phyloP scores from a whole-genome alignment of 2,888 invertebrate genomes.

The Nineta flava region DNA sequence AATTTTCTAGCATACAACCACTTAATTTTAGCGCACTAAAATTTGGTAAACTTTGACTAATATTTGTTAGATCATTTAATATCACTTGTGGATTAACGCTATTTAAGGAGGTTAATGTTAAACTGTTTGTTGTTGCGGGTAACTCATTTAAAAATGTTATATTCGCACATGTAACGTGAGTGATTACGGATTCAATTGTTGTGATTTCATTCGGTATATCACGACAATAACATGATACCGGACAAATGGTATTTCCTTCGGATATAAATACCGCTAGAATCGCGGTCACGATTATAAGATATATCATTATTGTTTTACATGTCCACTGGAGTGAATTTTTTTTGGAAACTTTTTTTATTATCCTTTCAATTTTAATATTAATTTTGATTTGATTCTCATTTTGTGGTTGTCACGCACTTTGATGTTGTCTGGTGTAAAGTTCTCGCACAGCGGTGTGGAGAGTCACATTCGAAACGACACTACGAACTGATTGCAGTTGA shows the following conservation, averaged over 20 bases:
- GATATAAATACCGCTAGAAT: constrained; percentile 20
- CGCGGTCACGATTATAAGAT: constrained; percentile 20
- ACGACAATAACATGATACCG: constrained; percentile 21
- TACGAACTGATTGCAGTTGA: too few relatives aligned
- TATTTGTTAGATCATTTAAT: constrained; percentile 13
- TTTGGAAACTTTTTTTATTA: not conserved
- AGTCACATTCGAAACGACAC: too few relatives aligned
- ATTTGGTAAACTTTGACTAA: constrained; percentile 9
- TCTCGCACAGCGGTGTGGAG: too few relatives aligned
- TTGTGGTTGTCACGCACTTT: too few relatives aligned
- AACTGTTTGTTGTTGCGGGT: constrained; percentile 9
- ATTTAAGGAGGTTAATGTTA: constrained; percentile 14
- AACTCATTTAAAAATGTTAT: constrained; percentile 9
- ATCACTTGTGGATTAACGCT: constrained; percentile 16
- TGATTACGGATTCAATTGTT: not conserved
- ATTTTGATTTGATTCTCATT: too few relatives aligned
- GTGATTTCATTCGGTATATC: constrained; percentile 13
- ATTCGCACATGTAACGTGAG: constrained; percentile 13
- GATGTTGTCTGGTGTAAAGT: too few relatives aligned
- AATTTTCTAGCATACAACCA: constrained; percentile 8
- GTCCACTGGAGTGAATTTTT: not conserved
- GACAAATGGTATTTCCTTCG: constrained; percentile 19
- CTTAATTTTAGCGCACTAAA: constrained; percentile 8
- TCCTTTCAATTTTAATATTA: too few relatives aligned
- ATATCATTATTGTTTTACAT: constrained; percentile 2